These are phyloP conservation scores for Phoxinus dragarum DNA, from an alignment of 2,797 vertebrate genomes.

Conservation along the genomic window DNA sequence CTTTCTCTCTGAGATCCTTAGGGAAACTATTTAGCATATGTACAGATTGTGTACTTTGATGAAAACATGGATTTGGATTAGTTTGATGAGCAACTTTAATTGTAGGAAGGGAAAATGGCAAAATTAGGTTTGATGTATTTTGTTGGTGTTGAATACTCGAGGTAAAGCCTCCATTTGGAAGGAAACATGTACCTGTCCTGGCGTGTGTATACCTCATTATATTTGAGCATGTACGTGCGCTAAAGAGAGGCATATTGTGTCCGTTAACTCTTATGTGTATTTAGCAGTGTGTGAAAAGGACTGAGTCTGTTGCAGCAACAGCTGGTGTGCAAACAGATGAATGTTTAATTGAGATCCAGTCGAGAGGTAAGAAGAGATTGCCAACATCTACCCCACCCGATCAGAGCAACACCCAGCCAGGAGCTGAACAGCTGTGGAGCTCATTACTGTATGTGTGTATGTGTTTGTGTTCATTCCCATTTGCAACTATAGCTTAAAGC, in stretches of 20 bases:
- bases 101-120: neutral
- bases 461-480: constrained; percentile 7
- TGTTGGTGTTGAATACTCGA: constrained; percentile 25
- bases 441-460: constrained; percentile 24
- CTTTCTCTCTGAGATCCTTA: constrained; percentile 17
- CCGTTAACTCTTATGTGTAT: neutral
- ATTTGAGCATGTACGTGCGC: neutral
- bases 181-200: neutral
- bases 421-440: constrained; percentile 37
- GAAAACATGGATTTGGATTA: constrained; percentile 34
- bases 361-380: constrained; percentile 19
- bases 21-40: constrained; percentile 37
- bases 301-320: constrained; percentile 17
- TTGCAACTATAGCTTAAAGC: constrained; percentile 14
- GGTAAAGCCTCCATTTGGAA: constrained; percentile 8
- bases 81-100: constrained; percentile 18
- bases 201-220: neutral
- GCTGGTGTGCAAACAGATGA: constrained; percentile 49
- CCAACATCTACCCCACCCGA: constrained; percentile 21
- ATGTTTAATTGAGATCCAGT: constrained; percentile 43
- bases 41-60: constrained; percentile 22
- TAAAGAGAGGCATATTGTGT: constrained; percentile 13
- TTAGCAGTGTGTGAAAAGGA: constrained; percentile 20
- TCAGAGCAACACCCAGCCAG: constrained; percentile 10
- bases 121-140: neutral